Conservation (phyloP, 2,888 invertebrate species). For the Hyles lineata region DNA sequence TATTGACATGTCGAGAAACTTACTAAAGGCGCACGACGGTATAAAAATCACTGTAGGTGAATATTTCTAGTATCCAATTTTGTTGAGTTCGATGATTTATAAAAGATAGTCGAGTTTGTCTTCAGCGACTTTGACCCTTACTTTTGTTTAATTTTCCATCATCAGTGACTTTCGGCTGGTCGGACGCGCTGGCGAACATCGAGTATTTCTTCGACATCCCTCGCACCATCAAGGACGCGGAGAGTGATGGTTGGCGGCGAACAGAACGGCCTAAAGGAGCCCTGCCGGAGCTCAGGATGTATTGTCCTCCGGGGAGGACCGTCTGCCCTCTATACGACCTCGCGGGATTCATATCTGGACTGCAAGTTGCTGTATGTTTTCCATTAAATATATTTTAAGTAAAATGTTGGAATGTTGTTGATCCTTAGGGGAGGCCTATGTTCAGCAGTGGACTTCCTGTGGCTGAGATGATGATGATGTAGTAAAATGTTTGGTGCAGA, state of each 20-base stretch:
- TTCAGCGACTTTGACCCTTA: no score
- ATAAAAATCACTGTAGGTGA: no score
- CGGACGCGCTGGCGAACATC: conserved; percentile 70
- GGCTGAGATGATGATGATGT: no score
- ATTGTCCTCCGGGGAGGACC: conserved; percentile 67
- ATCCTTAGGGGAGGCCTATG: no score
- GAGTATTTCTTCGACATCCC: conserved; percentile 79
- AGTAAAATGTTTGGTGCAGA: no score
- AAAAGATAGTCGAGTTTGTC: no score
- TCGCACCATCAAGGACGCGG: conserved; percentile 69
- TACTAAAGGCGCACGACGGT: no score
- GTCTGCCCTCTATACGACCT: conserved; percentile 76
- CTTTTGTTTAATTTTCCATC: conserved; percentile 6
- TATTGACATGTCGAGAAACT: no score
- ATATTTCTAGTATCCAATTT: no score
- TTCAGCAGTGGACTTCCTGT: no score
- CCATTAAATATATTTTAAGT: not conserved
- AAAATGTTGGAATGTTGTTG: no score
- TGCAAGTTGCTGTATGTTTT: conserved; percentile 74
- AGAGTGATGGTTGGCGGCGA: conserved; percentile 67
- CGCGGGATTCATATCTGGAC: conserved; percentile 74
- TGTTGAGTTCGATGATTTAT: no score
- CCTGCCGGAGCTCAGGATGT: conserved; percentile 71
- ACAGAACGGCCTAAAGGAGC: conserved; percentile 68
- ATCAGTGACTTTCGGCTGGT: conserved; percentile 78